Base-by-base conservation (phyloP, 2,113 vertebrate species). In the Rhineura floridana region DNA sequence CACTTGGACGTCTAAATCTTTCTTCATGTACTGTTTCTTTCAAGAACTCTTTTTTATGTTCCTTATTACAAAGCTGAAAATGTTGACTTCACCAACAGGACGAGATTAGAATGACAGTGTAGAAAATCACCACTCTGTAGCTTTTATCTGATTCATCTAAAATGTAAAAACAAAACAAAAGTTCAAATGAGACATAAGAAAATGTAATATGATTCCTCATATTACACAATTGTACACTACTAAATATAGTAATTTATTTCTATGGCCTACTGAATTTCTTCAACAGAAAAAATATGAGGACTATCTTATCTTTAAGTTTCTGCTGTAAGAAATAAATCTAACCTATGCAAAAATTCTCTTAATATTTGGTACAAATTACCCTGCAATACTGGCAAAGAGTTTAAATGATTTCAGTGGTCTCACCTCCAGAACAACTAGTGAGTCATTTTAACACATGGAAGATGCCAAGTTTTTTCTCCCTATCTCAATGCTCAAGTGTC, bases 71-170 rank as follows among this genome's bases (percentile, higher is more conserved):
- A 88, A 87, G 76, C 86, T 86, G 89, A 84, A 90, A 84, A 77
- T 88, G 86, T 93, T 23, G 63, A 65, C 84, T 90, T 91, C 3
- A 33, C 23, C 55, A 72, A 73, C 78, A 88, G 79, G 86, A 82
- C 19, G 80, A 76, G 80, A 88, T 90, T 4, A 46, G 83, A 91
- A 52, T 82, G n/a, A 36, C 84, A 82, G 69, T 0, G 17, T 36
- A 73, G 85, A 89, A 86, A 90, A 88, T 77, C 80, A 81, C 75
- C 90, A 91, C 80, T 86, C 70, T 55, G 25, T 83, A 59, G 48
- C 15, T 77, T 93, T 93, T 90, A 89, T 30, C 89, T 94, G 85
- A 80, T 84, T 90, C 81, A 87, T 50, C 44, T 76, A 84, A 91
- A 86, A 44, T 79, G 62, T 88, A 33, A 87, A 88, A 94, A 89